Evolutionary conservation across 1,140 invertebrate species (phyloP).

Genomic region (Cydia amplana): DNA sequence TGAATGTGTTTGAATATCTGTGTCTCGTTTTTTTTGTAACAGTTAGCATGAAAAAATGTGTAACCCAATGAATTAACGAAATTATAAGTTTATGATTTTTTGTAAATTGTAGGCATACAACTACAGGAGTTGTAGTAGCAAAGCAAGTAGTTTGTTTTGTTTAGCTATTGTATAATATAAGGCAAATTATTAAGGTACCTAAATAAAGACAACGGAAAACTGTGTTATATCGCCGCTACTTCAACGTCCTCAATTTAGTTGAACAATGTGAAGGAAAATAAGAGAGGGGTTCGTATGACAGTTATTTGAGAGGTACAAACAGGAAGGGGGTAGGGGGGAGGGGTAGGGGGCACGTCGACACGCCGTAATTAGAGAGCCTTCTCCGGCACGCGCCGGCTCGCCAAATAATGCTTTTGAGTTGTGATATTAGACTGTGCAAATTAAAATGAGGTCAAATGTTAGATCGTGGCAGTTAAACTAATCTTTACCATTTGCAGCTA

Average conservation of each 20-base stretch:
- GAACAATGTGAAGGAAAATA: conserved; percentile 29
- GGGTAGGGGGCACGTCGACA: neutral
- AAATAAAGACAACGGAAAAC: neutral
- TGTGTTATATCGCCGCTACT: neutral
- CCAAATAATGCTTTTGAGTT: conserved; percentile 6
- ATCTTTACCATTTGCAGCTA: too few species aligned
- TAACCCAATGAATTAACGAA: too few species aligned
- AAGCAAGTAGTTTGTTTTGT: too few species aligned
- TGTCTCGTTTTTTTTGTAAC: too few species aligned
- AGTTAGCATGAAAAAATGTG: too few species aligned
- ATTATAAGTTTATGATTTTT: too few species aligned
- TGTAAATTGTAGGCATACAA: too few species aligned
- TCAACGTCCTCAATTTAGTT: conserved; percentile 4
- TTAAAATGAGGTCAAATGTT: neutral
- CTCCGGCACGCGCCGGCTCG: conserved; percentile 6
- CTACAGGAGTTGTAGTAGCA: too few species aligned
- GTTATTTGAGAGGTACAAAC: conserved; percentile 30
- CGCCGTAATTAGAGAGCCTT: conserved; percentile 14
- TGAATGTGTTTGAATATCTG: too few species aligned
- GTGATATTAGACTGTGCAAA: neutral
- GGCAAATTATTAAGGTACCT: too few species aligned
- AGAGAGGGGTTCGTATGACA: conserved; percentile 14
- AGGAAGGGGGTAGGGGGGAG: conserved; percentile 21
- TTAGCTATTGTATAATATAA: too few species aligned
- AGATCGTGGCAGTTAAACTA: neutral